Evolutionary conservation across 2,888 invertebrate species (phyloP).

Genomic region (Ferrisia virgata): DNA sequence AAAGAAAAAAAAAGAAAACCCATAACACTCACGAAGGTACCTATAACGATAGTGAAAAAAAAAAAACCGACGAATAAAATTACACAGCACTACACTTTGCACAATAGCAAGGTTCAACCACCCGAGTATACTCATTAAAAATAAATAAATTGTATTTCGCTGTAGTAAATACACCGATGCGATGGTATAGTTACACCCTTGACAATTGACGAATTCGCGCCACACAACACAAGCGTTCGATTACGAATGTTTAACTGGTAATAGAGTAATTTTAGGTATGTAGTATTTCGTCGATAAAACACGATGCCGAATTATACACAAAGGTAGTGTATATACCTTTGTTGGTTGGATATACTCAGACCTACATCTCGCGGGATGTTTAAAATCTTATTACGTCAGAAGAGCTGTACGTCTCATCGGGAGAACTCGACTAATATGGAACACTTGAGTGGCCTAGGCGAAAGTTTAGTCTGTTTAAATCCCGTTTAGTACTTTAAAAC

Average conservation of each 20-base stretch:
- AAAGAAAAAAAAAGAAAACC: no score
- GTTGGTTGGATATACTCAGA: no score
- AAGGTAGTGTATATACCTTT: not conserved
- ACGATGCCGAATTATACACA: not conserved
- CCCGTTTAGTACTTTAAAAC: not conserved
- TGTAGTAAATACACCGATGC: not conserved
- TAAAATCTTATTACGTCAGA: conserved; percentile 7
- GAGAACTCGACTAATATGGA: not conserved
- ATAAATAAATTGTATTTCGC: not conserved
- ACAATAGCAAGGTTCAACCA: not conserved
- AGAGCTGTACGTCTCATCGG: not conserved
- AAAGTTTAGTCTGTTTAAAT: not conserved
- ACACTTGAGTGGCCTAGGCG: not conserved
- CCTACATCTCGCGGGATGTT: not conserved
- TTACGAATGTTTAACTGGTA: not conserved
- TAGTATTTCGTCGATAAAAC: conserved; percentile 9
- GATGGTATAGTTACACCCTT: conserved; percentile 1
- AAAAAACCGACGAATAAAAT: not conserved
- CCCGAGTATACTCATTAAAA: not conserved
- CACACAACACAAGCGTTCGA: not conserved
- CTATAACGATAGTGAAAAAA: not conserved
- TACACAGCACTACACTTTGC: not conserved
- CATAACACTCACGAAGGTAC: not conserved
- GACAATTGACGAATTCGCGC: not conserved
- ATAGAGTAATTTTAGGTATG: not conserved